Percentiles rank a stretch among this genome's conserved stretches.
These are phyloP conservation scores for Elysia crispata DNA, from an alignment of 2,888 invertebrate species.

Conservation along the genomic window DNA sequence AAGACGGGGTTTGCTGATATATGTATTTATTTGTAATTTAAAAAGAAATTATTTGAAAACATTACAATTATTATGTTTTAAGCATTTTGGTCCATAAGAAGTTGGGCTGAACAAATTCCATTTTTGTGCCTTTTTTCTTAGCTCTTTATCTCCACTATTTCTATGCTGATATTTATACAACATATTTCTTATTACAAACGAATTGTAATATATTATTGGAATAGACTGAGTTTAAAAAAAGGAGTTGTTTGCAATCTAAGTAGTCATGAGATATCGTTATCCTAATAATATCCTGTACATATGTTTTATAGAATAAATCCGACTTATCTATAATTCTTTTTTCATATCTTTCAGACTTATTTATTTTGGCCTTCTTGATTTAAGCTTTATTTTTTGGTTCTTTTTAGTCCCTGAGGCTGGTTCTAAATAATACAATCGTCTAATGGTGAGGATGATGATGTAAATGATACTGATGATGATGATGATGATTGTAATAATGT, in stretches of 20 bases:
- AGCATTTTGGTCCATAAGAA: too few relatives aligned
- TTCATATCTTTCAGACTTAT: too few relatives aligned
- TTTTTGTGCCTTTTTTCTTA: slow-evolving; percentile 1
- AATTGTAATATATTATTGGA: neutral
- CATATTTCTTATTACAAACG: neutral
- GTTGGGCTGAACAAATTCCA: too few relatives aligned
- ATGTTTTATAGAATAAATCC: neutral
- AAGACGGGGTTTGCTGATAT: too few relatives aligned
- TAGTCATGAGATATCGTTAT: neutral
- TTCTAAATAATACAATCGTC: too few relatives aligned
- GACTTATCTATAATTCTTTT: neutral
- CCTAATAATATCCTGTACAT: neutral
- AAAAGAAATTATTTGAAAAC: too few relatives aligned
- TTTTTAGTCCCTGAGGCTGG: too few relatives aligned
- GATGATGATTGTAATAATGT: neutral
- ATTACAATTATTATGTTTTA: too few relatives aligned
- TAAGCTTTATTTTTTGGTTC: too few relatives aligned
- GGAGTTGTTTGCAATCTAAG: neutral
- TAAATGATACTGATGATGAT: neutral
- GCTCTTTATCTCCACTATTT: neutral
- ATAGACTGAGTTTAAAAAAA: neutral
- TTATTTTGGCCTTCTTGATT: too few relatives aligned
- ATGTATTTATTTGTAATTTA: too few relatives aligned
- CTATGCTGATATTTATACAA: neutral
- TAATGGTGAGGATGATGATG: neutral